phyloP scores from a whole-genome alignment of 2,888 invertebrate genomes.

The Spilarctia lutea region DNA sequence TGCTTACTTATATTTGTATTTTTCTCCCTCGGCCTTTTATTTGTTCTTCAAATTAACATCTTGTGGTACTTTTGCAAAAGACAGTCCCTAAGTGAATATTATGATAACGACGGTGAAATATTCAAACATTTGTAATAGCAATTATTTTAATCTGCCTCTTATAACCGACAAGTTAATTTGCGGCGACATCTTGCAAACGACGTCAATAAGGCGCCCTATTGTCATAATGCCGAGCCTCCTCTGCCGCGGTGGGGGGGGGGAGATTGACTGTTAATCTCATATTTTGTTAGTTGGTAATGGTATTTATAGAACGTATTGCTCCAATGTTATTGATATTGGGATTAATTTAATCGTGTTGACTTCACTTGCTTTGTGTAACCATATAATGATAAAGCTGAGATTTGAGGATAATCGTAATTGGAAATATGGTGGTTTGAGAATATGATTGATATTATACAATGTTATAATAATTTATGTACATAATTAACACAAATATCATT shows the following conservation, averaged over 20 bases:
- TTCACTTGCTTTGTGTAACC: conserved; percentile 11
- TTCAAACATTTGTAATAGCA: conserved; percentile 37
- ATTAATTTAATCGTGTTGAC: conserved; percentile 10
- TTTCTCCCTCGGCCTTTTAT: neutral
- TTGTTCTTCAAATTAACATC: conserved; percentile 5
- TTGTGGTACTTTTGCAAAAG: neutral
- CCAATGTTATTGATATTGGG: conserved; percentile 18
- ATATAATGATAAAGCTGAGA: neutral
- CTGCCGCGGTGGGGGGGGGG: neutral
- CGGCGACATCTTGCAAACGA: conserved; percentile 50
- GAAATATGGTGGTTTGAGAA: neutral
- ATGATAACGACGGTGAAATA: conserved; percentile 33
- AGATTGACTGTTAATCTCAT: conserved; percentile 16
- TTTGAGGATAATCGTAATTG: neutral
- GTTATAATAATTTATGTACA: neutral
- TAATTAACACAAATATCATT: neutral
- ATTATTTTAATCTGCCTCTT: conserved; percentile 47
- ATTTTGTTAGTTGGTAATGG: conserved; percentile 20
- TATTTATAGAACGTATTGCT: conserved; percentile 17
- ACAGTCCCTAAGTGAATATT: conserved; percentile 12
- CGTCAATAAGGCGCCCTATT: conserved; percentile 42
- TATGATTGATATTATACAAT: neutral
- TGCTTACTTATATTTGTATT: neutral
- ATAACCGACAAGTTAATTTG: conserved; percentile 50
- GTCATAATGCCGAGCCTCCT: conserved; percentile 25